Base-by-base conservation (phyloP, 2,113 vertebrate genomes). In the Tamias sibiricus region DNA sequence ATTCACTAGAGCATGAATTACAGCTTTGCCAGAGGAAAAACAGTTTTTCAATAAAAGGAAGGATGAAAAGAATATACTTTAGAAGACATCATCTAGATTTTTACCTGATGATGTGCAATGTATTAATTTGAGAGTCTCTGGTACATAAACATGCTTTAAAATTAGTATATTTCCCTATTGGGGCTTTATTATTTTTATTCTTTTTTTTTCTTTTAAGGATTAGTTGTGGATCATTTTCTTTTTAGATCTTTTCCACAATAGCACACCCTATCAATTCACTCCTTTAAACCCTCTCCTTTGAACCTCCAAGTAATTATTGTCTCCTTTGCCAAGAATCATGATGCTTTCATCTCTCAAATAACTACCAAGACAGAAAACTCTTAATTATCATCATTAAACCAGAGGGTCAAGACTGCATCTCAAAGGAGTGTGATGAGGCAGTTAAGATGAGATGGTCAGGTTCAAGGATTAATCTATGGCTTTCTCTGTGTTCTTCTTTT, bases 331-430 rank as follows among this genome's bases (percentile, higher is more conserved):
- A 44, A 82, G 5, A 59, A 71, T 37, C 40, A 26, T 42, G 5
- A 64, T 74, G 22, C 40, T 91, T 96, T 66, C 44, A 59, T 66
- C 76, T 95, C 22, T 94, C 49, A 37, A 14, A 30, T 42, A 79
- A 62, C 24, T 64, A n/a, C 11, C 8, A 89, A 80, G 47, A 66
- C 35, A 87, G 54, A 54, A 28, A 72, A 32, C 6, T 69, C 74
- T 83, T 87, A 95, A 47, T 82, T 80, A 71, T 52, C 7, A 54
- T 81, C 30, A 49, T 79, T 88, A 92, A 95, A 74, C 12, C 35
- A 47, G 26, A 26, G 13, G 28, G 66, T 87, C 44, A 92, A 83
- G 24, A 90, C 2, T 81, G 2, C 17, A 20, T 72, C 37, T 84
- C 59, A 87, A 44, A 57, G 49, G 16, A 40, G 37, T 87, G 28